Conservation (phyloP, 2,113 vertebrate genomes). For the Sinocyclocheilus anophthalmus region DNA sequence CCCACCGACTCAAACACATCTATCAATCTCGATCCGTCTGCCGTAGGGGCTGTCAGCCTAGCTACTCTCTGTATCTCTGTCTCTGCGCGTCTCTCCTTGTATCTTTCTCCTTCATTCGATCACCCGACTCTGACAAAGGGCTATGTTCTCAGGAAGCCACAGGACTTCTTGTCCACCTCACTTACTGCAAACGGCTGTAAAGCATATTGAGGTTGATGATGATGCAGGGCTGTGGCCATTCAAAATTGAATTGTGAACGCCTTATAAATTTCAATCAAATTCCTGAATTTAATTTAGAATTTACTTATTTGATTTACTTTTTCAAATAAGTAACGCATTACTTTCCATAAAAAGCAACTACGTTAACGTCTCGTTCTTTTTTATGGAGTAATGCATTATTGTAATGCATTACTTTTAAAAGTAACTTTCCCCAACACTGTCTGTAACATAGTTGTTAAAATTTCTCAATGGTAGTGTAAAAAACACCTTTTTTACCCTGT, state of each 20-base stretch:
- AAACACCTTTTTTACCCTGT: no score
- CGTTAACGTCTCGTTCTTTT: no score
- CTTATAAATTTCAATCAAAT: background rate
- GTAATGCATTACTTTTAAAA: no score
- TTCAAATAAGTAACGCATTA: no score
- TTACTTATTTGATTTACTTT: no score
- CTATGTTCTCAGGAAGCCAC: constrained; percentile 53
- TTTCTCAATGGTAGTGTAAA: no score
- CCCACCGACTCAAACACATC: constrained; percentile 53
- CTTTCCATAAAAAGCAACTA: no score
- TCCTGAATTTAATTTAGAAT: background rate
- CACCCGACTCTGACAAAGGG: constrained; percentile 35
- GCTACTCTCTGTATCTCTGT: constrained; percentile 35
- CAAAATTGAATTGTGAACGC: background rate
- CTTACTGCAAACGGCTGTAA: constrained; percentile 66
- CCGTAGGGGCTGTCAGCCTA: constrained; percentile 35
- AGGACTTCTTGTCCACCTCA: constrained; percentile 56
- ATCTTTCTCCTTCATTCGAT: constrained; percentile 33
- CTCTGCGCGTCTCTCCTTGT: constrained; percentile 29
- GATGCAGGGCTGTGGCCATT: background rate
- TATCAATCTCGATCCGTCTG: constrained; percentile 67
- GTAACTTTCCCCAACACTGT: no score
- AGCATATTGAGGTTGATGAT: constrained; percentile 73
- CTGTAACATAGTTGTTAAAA: no score
- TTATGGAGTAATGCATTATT: no score